Evolutionary conservation across 2,888 invertebrate species (phyloP).

Genomic region (Xestia ashworthii): DNA sequence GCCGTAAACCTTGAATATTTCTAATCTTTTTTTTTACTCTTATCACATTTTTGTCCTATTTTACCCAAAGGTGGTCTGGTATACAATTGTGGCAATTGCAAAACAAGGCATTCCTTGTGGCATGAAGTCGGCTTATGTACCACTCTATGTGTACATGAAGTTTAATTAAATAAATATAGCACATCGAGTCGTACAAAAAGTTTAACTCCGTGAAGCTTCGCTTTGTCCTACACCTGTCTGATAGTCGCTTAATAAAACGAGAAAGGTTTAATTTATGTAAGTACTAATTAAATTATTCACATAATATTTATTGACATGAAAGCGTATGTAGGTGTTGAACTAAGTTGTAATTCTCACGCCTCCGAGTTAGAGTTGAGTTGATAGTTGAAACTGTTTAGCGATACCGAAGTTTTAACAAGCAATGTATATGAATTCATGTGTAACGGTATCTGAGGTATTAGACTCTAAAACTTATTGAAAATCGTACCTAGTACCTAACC

Average conservation of each 20-base stretch:
- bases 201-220: not conserved
- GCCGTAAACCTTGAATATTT: not conserved
- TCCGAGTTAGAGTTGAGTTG: slow-evolving; percentile 6
- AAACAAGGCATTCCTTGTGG: too few species aligned
- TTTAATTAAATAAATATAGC: not conserved
- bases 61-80: too few species aligned
- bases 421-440: slow-evolving; percentile 15
- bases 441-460: not conserved
- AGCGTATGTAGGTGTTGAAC: slow-evolving; percentile 34
- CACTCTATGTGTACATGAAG: too few species aligned
- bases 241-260: slow-evolving; percentile 1
- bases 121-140: too few species aligned
- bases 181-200: not conserved
- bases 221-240: not conserved
- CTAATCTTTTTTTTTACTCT: too few species aligned
- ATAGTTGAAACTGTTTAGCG: slow-evolving; percentile 31
- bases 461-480: not conserved
- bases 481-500: not conserved
- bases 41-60: too few species aligned
- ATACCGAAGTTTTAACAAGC: slow-evolving; percentile 48
- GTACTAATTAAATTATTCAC: slow-evolving; percentile 6
- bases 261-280: not conserved
- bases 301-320: slow-evolving; percentile 1
- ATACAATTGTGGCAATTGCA: too few species aligned
- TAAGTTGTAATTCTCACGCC: slow-evolving; percentile 29